Conservation (phyloP, 2,797 vertebrate genomes). For the Schizopygopsis pylzovi region DNA sequence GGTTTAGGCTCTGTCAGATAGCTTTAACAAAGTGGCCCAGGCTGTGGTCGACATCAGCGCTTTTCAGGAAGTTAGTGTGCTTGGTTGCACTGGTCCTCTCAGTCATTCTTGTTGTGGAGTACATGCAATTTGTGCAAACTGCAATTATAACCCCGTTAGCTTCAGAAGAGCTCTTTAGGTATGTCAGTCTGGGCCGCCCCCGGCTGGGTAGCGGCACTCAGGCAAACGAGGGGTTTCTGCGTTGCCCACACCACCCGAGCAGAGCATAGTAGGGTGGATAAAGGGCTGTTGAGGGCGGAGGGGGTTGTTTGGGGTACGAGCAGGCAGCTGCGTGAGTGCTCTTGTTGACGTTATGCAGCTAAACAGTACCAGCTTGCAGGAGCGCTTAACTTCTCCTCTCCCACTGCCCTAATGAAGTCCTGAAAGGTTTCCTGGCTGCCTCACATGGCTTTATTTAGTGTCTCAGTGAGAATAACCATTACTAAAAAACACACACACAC, state of each 20-base stretch:
- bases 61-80: conserved; percentile 44
- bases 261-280: conserved; percentile 24
- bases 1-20: conserved; percentile 38
- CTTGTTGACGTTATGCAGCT: conserved; percentile 83
- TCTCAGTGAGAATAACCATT: conserved; percentile 80
- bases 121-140: conserved; percentile 29
- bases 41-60: conserved; percentile 40
- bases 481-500: conserved; percentile 65
- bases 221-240: conserved; percentile 39
- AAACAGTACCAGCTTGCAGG: conserved; percentile 85
- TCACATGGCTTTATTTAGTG: conserved; percentile 85
- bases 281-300: conserved; percentile 20
- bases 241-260: conserved; percentile 31
- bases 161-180: conserved; percentile 55
- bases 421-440: conserved; percentile 84
- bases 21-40: conserved; percentile 22
- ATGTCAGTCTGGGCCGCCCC: conserved; percentile 51
- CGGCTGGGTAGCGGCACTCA: conserved; percentile 38
- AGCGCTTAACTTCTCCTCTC: conserved; percentile 78
- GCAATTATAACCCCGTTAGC: conserved; percentile 27
- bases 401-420: conserved; percentile 81
- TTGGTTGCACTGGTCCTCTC: conserved; percentile 27
- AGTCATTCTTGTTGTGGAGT: conserved; percentile 14
- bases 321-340: conserved; percentile 79
- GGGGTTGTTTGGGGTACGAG: conserved; percentile 61